These are phyloP conservation scores for Aythya baeri DNA, from an alignment of 2,113 vertebrate genomes.

Conservation along the genomic window DNA sequence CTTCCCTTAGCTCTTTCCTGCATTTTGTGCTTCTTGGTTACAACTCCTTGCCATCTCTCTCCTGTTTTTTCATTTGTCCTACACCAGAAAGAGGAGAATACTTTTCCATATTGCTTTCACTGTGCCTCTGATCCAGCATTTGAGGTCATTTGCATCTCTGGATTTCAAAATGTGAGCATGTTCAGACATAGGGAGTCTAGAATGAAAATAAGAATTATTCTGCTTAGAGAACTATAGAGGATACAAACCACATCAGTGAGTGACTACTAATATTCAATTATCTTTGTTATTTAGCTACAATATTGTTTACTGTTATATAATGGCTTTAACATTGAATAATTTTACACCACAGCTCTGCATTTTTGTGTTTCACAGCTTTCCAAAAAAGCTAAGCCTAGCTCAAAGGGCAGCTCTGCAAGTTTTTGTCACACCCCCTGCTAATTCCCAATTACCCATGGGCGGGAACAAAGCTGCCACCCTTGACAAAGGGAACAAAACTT, in stretches of 20 bases:
- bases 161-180: not conserved
- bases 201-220: not conserved
- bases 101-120: not conserved
- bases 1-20: not conserved
- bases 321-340: not conserved
- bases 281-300: not conserved
- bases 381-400: not conserved
- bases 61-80: not conserved
- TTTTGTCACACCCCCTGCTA: not conserved
- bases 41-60: not conserved
- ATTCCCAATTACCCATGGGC: not conserved
- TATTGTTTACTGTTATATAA: not conserved
- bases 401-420: not conserved
- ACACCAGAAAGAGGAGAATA: not conserved
- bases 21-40: not conserved
- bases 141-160: not conserved
- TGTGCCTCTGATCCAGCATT: not conserved
- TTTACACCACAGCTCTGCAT: not conserved
- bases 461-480: not conserved
- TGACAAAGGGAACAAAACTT: not conserved
- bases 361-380: not conserved
- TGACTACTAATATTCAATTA: not conserved
- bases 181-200: not conserved
- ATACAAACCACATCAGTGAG: not conserved
- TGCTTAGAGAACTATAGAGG: not conserved